Percentiles rank a stretch among this genome's conserved stretches.
phyloP scores from a whole-genome alignment of 2,113 vertebrate species.

The Pachycephala philippinensis region DNA sequence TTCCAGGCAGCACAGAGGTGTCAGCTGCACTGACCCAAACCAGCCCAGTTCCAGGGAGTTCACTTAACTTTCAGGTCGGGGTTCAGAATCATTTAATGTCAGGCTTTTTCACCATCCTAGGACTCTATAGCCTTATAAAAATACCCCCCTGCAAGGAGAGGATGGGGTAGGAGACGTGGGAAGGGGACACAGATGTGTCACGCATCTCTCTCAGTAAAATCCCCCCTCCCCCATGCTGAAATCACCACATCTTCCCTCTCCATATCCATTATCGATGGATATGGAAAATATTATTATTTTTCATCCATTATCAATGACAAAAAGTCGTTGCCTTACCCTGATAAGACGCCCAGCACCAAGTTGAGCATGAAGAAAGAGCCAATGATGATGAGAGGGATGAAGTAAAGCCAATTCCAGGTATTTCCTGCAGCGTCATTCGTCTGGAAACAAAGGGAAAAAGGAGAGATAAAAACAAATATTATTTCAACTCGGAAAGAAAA shows the following conservation, averaged over 20 bases:
- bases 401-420: constrained; percentile 95
- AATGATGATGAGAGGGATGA: constrained; percentile 95
- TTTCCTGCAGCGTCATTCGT: constrained; percentile 93
- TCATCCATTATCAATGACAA: no score
- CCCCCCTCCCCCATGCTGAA: background rate
- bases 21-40: background rate
- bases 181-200: background rate
- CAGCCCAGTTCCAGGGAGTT: background rate
- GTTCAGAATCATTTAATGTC: background rate
- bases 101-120: background rate
- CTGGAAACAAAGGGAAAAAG: constrained; percentile 62
- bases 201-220: background rate
- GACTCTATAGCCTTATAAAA: background rate
- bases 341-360: constrained; percentile 90
- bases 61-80: background rate
- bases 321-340: constrained; percentile 78
- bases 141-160: background rate
- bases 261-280: no score
- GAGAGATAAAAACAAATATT: background rate
- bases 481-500: background rate
- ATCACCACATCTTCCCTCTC: background rate
- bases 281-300: no score
- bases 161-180: background rate
- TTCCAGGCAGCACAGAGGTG: background rate
- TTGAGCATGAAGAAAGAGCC: constrained; percentile 98